phyloP scores from a whole-genome alignment of 2,888 invertebrate species.

The Formica aserva region DNA sequence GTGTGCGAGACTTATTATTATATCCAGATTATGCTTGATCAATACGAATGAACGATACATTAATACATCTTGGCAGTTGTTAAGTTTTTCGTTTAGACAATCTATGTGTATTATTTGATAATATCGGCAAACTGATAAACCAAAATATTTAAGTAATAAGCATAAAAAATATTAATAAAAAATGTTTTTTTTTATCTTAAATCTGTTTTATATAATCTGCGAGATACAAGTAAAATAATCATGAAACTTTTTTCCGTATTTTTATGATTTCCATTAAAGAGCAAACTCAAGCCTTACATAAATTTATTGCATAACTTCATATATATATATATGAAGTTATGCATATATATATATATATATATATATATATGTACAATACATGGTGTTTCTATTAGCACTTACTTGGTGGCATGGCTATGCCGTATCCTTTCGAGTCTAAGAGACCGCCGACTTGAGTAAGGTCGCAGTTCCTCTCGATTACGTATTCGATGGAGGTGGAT shows the following conservation, averaged over 20 bases:
- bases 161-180: neutral
- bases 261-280: neutral
- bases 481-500: conserved; percentile 97
- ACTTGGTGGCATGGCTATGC: conserved; percentile 96
- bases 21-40: neutral
- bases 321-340: too few species aligned
- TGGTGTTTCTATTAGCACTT: conserved; percentile 83
- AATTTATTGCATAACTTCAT: neutral
- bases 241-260: neutral
- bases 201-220: neutral
- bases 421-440: conserved; percentile 97
- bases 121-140: neutral
- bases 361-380: neutral
- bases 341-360: neutral
- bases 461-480: conserved; percentile 94
- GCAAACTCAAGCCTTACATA: neutral
- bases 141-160: neutral
- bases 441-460: conserved; percentile 93
- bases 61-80: neutral
- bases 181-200: neutral
- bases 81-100: neutral
- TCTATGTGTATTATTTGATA: neutral
- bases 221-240: neutral
- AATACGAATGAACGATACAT: neutral
- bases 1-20: neutral